Evolutionary conservation across 1,140 invertebrate species (phyloP), one percentile per base, ranked within the genome.

Genomic region (Drosophila funebris): DNA sequence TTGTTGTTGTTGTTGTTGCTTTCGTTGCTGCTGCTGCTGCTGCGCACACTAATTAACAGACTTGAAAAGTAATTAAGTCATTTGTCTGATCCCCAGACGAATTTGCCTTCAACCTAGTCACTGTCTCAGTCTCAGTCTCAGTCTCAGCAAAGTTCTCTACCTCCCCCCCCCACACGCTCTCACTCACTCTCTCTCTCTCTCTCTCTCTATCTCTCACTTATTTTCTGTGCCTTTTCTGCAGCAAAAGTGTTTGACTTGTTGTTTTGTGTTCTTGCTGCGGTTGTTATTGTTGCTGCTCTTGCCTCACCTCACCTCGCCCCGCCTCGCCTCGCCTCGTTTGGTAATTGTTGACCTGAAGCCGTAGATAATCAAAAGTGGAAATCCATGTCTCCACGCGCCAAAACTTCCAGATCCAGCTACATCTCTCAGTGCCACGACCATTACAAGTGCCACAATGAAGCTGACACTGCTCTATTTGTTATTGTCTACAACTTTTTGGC

Each of bases 51-150:
- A 85, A 85, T 85, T 85, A 85, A 85, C 81, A 73, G 81, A 87
- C 81, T 87, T 85, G 78, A 87, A 85, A 85, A 81, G 81, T 87
- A 85, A 85, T 85, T 85, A 85, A 85, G 81, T 85, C 81, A 85
- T 85, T 85, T 85, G 81, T 85, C 81, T 87, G 77, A 64, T 76
- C 61, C 77, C 76, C 78, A 87, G 82, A 87, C 78, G 77, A 57
- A 77, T 33, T 77, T 67, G 68, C 48, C 16, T 62, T 44, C 20
- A 5, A 24, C 44, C n/a, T 50, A 39, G 18, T 13, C 27, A 22
- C 43, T 48, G 13, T 18, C 16, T 33, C 13, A 4, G 33, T 31
- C 37, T 18, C 29, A 13, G n/a, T 27, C 24, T 41, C 14, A 7
- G 13, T 14, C n/a, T 33, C 73, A 20, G 39, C 24, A 29, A 13